phyloP scores from a whole-genome alignment of 1,140 invertebrate genomes.

The Battus philenor region DNA sequence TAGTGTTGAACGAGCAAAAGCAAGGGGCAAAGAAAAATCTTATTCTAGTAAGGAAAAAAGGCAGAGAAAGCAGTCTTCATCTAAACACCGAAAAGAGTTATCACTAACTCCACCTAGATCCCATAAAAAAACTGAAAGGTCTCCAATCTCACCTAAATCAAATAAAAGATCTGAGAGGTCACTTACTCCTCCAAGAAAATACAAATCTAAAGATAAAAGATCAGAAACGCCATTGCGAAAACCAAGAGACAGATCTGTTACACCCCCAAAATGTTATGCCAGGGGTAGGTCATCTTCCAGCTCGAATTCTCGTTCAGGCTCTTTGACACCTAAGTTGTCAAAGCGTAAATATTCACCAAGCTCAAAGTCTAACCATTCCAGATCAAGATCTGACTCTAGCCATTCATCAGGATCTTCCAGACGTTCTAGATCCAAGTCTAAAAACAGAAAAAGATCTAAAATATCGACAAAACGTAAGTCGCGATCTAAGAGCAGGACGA shows the following conservation, averaged over 20 bases:
- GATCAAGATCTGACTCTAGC: conserved; percentile 29
- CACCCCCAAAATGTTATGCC: conserved; percentile 58
- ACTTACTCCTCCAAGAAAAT: conserved; percentile 34
- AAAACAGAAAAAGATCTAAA: conserved; percentile 20
- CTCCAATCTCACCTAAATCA: conserved; percentile 36
- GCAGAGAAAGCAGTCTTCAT: conserved; percentile 30
- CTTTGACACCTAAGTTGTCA: conserved; percentile 28
- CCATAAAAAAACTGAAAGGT: conserved; percentile 37
- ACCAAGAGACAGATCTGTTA: conserved; percentile 47
- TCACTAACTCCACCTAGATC: conserved; percentile 27
- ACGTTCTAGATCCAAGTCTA: conserved; percentile 35
- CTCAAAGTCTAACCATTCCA: conserved; percentile 27
- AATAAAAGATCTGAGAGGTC: conserved; percentile 29
- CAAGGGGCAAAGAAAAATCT: conserved; percentile 26
- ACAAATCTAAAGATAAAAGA: conserved; percentile 38
- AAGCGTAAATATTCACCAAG: conserved; percentile 36
- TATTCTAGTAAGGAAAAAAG: conserved; percentile 35
- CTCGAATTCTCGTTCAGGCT: conserved; percentile 47
- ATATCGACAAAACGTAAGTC: conserved; percentile 30
- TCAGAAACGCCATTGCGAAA: conserved; percentile 32
- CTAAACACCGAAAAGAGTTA: conserved; percentile 29
- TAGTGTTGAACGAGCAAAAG: conserved; percentile 18
- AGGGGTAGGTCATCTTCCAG: conserved; percentile 39
- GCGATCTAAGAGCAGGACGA: conserved; percentile 37
- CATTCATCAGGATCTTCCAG: conserved; percentile 30